These are phyloP conservation scores for Astur gentilis DNA, from an alignment of 2,113 vertebrate species.

Conservation along the genomic window DNA sequence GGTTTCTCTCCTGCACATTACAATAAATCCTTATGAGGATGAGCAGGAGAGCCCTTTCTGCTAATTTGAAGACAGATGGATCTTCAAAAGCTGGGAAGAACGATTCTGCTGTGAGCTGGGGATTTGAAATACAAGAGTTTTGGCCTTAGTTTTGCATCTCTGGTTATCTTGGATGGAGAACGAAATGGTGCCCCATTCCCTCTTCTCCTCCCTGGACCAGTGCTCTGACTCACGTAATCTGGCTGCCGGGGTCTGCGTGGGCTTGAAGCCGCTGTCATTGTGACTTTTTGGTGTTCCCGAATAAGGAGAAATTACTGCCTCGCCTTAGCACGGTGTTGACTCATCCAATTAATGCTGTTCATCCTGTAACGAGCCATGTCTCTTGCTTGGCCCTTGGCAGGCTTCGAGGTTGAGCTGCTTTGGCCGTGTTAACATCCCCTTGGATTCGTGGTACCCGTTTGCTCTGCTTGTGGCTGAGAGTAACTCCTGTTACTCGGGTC, in stretches of 20 bases:
- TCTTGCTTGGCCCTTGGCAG: neutral
- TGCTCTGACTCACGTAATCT: neutral
- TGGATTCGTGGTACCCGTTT: neutral
- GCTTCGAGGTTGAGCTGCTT: neutral
- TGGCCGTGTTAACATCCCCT: accelerated
- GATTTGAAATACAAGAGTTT: neutral
- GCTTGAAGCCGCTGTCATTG: neutral
- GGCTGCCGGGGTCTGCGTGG: neutral
- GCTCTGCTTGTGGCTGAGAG: too few species aligned
- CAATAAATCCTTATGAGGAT: neutral
- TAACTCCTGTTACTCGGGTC: neutral
- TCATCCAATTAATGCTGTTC: neutral
- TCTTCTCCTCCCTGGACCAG: neutral
- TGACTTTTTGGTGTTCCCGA: neutral
- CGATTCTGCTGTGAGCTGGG: neutral
- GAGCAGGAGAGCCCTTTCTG: neutral
- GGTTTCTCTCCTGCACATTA: accelerated
- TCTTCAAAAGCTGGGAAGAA: neutral
- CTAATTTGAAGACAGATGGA: too few species aligned
- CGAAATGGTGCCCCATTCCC: neutral
- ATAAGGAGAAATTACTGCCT: neutral
- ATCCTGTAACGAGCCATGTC: neutral
- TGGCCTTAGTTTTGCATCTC: neutral
- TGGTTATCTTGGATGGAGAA: neutral
- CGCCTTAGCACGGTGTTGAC: accelerated